phyloP scores from a whole-genome alignment of 2,888 invertebrate species.

The Acrocera orbiculus region DNA sequence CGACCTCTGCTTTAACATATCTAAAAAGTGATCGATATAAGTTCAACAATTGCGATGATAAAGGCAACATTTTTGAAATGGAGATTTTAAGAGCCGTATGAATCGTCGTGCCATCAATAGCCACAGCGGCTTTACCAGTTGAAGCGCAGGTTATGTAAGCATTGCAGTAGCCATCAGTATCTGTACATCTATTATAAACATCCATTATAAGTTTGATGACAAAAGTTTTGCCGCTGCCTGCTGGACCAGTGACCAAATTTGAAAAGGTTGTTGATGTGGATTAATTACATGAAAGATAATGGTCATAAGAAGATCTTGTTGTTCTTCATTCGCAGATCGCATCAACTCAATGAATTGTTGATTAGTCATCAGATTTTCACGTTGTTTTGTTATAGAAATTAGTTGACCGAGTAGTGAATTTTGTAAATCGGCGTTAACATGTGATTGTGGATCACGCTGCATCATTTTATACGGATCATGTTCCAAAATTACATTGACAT shows the following conservation, averaged over 20 bases:
- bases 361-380: conserved; percentile 5
- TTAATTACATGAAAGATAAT: conserved; percentile 1
- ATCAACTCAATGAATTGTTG: conserved; percentile 3
- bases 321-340: conserved; percentile 7
- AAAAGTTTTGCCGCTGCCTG: conserved; percentile 21
- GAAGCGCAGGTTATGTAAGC: conserved; percentile 16
- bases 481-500: conserved; percentile 1
- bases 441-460: background rate
- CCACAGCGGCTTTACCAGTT: conserved; percentile 22
- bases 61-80: background rate
- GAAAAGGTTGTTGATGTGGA: conserved; percentile 3
- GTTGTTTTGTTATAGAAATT: conserved; percentile 5
- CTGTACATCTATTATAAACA: conserved; percentile 21
- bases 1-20: too few relatives aligned
- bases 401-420: conserved; percentile 3
- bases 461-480: conserved; percentile 1
- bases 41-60: too few relatives aligned
- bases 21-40: conserved; percentile 13
- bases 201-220: conserved; percentile 24
- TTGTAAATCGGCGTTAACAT: conserved; percentile 5
- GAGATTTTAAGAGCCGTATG: conserved; percentile 17
- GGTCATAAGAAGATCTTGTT: conserved; percentile 1
- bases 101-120: conserved; percentile 22
- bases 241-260: conserved; percentile 15
- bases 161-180: background rate